Evolutionary conservation across 2,113 vertebrate genomes (phyloP), one percentile per base, ranked within the genome.

Genomic region (Vulpes vulpes): DNA sequence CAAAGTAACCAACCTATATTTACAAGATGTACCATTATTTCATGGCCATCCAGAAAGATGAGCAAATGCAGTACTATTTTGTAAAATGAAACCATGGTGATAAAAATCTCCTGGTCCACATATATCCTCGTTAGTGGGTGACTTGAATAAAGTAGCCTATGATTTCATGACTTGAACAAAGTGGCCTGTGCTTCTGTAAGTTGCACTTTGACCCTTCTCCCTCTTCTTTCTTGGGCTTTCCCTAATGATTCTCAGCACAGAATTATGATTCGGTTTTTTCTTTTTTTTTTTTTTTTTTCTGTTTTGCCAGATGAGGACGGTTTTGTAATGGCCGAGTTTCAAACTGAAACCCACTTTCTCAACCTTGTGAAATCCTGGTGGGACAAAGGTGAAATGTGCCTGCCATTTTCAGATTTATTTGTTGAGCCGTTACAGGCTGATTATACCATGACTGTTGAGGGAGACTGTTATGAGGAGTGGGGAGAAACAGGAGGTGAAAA

Each of bases 21-120:
- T 97, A 97, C 67, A 97, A 95, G 91, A 81, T 97, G 90, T 82
- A 84, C 81, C 62, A 32, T 98, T 98, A 97, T 98, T 97, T 98
- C 57, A 86, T 97, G 89, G 91, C 92, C 85, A 71, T 96, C 96
- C 87, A 32, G 82, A 96, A 69, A 51, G 91, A 94, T 96, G 95
- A 92, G 95, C 95, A 98, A 98, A 82, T 25, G 30, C 35, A 5
- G 0, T 92, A 65, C 87, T 94, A 53, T 97, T 97, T 97, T 98
- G 88, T 53, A 11, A 38, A 97, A 43, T 62, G 25, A 90, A 73
- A 65, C 51, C 43, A 15, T n/a, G 51, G 53, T 79, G 74, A 30
- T 97, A 64, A 93, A 81, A 76, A 80, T 98, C 30, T 97, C 84
- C 81, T 71, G 4, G 23, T 53, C 49, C 25, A 25, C 71, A 17